Evolutionary conservation across 1,140 invertebrate genomes (phyloP).

Genomic region (roundworm (Caenorhabditis elegans)): DNA sequence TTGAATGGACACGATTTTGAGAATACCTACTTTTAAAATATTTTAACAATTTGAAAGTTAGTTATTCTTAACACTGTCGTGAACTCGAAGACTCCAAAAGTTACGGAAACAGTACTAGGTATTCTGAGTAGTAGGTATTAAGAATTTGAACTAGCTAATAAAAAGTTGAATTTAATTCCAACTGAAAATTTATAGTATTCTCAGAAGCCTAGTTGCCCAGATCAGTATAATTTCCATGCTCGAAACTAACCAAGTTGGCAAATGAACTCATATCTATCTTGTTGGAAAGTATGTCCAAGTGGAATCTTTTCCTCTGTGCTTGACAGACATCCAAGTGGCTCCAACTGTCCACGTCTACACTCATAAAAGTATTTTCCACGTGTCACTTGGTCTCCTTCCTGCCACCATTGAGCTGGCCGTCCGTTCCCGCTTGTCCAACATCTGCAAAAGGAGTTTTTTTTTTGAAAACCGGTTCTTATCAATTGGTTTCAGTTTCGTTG

Average conservation of each 20-base stretch:
- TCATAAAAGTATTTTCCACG: constrained; percentile 49
- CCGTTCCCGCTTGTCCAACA: constrained; percentile 51
- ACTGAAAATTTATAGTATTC: too few species aligned
- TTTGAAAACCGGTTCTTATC: not conserved
- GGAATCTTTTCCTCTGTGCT: constrained; percentile 28
- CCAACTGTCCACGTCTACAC: constrained; percentile 42
- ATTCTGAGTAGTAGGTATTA: too few species aligned
- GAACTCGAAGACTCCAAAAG: too few species aligned
- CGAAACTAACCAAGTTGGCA: constrained; percentile 31
- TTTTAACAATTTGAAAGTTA: too few species aligned
- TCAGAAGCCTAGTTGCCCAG: too few species aligned
- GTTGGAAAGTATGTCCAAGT: constrained; percentile 38
- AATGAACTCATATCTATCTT: constrained; percentile 46
- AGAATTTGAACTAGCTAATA: too few species aligned
- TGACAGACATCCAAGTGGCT: constrained; percentile 43
- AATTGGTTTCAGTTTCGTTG: constrained; percentile 9
- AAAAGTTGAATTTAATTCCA: too few species aligned
- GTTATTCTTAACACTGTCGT: too few species aligned
- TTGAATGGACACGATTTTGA: too few species aligned
- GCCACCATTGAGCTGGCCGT: constrained; percentile 46
- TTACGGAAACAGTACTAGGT: too few species aligned
- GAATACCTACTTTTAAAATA: too few species aligned
- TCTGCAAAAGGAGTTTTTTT: not conserved
- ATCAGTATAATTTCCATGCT: not conserved
- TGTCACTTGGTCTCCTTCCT: constrained; percentile 44